Base-by-base conservation (phyloP, 2,797 vertebrate species). In the Falco biarmicus region DNA sequence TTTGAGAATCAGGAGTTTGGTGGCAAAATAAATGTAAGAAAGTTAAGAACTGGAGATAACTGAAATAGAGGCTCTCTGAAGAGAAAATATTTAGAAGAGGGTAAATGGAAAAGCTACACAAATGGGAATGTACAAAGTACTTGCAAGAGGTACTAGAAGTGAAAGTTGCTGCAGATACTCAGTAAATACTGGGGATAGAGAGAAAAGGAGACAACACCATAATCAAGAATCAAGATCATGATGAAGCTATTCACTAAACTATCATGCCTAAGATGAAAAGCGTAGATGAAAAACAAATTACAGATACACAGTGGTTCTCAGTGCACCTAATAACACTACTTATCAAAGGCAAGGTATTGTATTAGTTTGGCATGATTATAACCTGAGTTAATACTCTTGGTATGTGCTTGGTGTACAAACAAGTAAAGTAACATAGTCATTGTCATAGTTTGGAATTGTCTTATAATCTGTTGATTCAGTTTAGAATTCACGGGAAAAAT, bases 351-450 rank as follows among this genome's bases (percentile, higher is more conserved):
- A 96, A 94, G 89, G 47, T 85, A 91, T 60, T 56, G 39, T 59
- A 11, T 51, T 93, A 74, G 66, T 93, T 91, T 95, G 90, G 93
- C 81, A n/a, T 64, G 50, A 85, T 70, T 88, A 71, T 61, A 91
- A 95, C 94, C 94, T 97, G 95, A 96, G 93, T 79, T 92, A 92
- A 82, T 50, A 89, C 73, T 89, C 81, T 76, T 89, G 48, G 88
- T 89, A 84, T 9, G 9, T 71, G 54, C 76, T 88, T 92, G 24
- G 80, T 80, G 54, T 86, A 92, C 61, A 87, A 90, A 94, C 9
- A 8, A 89, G 29, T 59, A 41, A 39, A 84, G 47, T 77, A 63
- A 90, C 41, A 71, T 11, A 71, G 69, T 68, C 50, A 81, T 15
- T 70, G 20, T 53, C 37, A 57, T 56, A 74, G 39, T 81, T 85